phyloP scores from a whole-genome alignment of 2,797 vertebrate genomes.

The Luscinia luscinia region DNA sequence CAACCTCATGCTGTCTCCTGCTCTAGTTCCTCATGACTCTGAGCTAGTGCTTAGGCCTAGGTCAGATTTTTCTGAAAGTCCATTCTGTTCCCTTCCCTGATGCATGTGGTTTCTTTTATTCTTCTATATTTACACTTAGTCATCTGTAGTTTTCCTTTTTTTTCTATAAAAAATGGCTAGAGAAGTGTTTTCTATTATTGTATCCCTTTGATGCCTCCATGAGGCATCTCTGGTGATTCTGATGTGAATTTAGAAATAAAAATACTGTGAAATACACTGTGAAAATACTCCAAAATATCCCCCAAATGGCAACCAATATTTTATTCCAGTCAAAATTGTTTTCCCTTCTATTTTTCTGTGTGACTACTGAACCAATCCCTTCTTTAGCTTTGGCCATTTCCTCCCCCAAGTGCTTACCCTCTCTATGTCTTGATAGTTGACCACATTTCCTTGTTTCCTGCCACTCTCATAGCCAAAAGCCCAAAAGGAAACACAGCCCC shows the following conservation, averaged over 20 bases:
- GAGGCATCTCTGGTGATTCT: not conserved
- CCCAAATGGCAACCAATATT: not conserved
- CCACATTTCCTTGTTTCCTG: not conserved
- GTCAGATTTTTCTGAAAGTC: not conserved
- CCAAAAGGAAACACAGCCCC: not conserved
- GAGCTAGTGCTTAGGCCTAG: not conserved
- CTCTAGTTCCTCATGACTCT: not conserved
- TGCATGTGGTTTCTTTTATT: not conserved
- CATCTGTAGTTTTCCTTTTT: not conserved
- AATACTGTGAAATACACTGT: not conserved
- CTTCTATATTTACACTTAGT: not conserved
- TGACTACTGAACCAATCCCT: not conserved
- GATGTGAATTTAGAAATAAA: constrained; percentile 13
- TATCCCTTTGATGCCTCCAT: not conserved
- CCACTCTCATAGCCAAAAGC: not conserved
- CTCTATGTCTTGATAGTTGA: not conserved
- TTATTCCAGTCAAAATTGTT: not conserved
- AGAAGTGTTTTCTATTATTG: not conserved
- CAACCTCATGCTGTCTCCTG: not conserved
- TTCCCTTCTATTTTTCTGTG: not conserved
- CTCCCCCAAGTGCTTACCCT: not conserved
- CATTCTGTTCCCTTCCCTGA: not conserved
- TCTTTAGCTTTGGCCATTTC: not conserved
- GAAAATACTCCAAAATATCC: not conserved
- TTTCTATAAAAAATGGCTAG: not conserved